Evolutionary conservation across 2,797 vertebrate genomes (phyloP).

Genomic region (Luscinia megarhynchos): DNA sequence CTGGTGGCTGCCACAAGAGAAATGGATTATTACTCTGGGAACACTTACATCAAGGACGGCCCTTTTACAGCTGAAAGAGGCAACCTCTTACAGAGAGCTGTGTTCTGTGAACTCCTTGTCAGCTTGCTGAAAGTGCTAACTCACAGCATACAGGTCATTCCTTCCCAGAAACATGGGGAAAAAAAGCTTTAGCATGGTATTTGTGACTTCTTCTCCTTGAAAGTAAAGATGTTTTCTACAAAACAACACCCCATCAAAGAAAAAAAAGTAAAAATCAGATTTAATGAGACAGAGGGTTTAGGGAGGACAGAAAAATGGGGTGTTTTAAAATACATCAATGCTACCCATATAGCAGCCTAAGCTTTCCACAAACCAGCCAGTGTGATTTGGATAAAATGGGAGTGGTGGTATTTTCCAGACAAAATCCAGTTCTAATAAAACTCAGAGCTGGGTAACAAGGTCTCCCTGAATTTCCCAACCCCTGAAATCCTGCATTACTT

Average conservation of each 20-base stretch:
- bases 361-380: not conserved
- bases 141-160: constrained; percentile 27
- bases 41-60: constrained; percentile 57
- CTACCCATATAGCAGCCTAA: not conserved
- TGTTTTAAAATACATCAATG: not conserved
- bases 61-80: constrained; percentile 18
- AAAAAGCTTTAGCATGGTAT: not conserved
- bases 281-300: not conserved
- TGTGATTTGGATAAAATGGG: accelerated
- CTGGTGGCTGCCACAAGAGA: constrained; percentile 33
- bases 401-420: not conserved
- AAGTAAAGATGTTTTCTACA: not conserved
- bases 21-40: constrained; percentile 45
- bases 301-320: not conserved
- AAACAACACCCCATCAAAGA: not conserved
- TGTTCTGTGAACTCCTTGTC: constrained; percentile 38
- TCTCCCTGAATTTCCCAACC: not conserved
- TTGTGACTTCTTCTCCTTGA: not conserved
- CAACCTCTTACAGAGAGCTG: constrained; percentile 37
- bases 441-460: not conserved
- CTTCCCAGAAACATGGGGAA: not conserved
- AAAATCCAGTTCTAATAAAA: not conserved
- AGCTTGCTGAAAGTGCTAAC: constrained; percentile 58
- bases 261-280: not conserved
- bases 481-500: not conserved